phyloP scores from a whole-genome alignment of 2,113 vertebrate species.

The Pseudopipra pipra region DNA sequence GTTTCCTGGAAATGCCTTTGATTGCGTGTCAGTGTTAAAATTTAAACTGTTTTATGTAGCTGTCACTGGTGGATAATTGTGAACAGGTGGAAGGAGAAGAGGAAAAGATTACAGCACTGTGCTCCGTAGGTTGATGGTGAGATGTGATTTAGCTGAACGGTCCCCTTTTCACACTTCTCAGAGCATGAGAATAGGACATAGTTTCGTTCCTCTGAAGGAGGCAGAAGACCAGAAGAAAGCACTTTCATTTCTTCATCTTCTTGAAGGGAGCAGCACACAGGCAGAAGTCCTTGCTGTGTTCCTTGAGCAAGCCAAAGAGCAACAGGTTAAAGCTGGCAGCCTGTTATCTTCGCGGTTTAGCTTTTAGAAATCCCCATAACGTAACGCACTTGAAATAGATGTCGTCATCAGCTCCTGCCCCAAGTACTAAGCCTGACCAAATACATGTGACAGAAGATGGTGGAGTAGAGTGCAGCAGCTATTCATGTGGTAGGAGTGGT shows the following conservation, averaged over 20 bases:
- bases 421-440: constrained; percentile 69
- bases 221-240: not conserved
- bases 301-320: constrained; percentile 48
- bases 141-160: constrained; percentile 17
- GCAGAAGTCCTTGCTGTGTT: not conserved
- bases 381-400: constrained; percentile 86
- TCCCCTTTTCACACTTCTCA: constrained; percentile 20
- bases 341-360: constrained; percentile 69
- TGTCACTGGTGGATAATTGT: constrained; percentile 58
- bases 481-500: constrained; percentile 76
- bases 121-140: constrained; percentile 20
- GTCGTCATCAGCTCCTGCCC: constrained; percentile 76
- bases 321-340: constrained; percentile 62
- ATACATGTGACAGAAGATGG: constrained; percentile 78
- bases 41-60: constrained; percentile 39
- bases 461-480: constrained; percentile 73
- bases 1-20: constrained; percentile 60
- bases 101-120: constrained; percentile 48
- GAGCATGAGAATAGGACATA: not conserved
- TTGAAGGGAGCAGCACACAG: accelerated
- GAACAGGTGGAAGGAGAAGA: constrained; percentile 55
- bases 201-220: not conserved
- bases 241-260: not conserved
- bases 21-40: constrained; percentile 45
- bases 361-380: constrained; percentile 76